Conservation (phyloP, 2,797 vertebrate species). For the Esox lucius region DNA sequence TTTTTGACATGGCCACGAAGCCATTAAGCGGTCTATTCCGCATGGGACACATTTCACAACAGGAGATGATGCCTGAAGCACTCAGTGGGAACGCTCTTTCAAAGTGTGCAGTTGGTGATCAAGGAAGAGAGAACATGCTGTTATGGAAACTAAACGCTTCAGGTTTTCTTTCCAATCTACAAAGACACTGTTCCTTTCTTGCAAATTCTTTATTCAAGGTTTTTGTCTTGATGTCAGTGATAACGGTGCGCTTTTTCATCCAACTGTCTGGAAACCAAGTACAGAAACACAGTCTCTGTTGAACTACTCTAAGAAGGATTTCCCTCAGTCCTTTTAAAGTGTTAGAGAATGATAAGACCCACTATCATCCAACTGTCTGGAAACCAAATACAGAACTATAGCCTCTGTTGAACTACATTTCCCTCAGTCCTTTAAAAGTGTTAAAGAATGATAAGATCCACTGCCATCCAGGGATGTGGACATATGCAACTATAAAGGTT, state of each 20-base stretch:
- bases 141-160: background rate
- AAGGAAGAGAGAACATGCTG: too few species aligned
- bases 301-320: too few species aligned
- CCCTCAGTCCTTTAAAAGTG: background rate
- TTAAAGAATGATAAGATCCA: background rate
- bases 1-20: conserved; percentile 3
- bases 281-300: too few species aligned
- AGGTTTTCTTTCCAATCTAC: conserved; percentile 25
- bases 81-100: too few species aligned
- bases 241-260: too few species aligned
- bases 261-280: too few species aligned
- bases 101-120: too few species aligned
- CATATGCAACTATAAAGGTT: background rate
- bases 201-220: background rate
- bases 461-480: background rate
- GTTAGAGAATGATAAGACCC: background rate
- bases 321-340: background rate
- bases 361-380: background rate
- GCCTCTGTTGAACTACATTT: too few species aligned
- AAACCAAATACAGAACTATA: too few species aligned
- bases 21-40: conserved; percentile 20
- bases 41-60: conserved; percentile 18
- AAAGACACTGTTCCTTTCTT: conserved; percentile 15
- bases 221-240: background rate
- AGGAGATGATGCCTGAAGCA: background rate